Conservation (phyloP, 1,140 invertebrate species). For the Drosophila willistoni region DNA sequence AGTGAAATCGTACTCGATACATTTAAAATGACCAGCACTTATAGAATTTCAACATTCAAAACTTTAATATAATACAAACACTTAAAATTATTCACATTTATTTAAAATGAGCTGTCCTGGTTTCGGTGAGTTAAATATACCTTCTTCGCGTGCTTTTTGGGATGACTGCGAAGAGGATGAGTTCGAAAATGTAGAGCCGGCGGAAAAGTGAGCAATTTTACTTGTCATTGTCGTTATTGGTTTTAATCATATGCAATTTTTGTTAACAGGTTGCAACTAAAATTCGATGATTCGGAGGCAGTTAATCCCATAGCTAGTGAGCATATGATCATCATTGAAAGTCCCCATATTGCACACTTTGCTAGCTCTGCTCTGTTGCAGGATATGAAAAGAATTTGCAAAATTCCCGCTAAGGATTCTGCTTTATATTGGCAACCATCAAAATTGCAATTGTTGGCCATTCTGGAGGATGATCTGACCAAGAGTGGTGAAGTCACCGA, state of each 20-base stretch:
- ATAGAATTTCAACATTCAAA: constrained; percentile 27
- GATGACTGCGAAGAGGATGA: constrained; percentile 81
- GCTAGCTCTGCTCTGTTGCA: constrained; percentile 37
- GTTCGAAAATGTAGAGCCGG: constrained; percentile 49
- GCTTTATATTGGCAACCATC: constrained; percentile 52
- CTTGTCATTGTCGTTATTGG: not conserved
- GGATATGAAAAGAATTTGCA: constrained; percentile 45
- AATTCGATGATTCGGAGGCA: constrained; percentile 34
- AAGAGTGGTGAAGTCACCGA: constrained; percentile 70
- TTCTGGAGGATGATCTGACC: constrained; percentile 66
- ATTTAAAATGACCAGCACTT: constrained; percentile 36
- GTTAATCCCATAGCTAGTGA: constrained; percentile 48
- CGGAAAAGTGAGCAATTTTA: constrained; percentile 46
- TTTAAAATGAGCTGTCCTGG: constrained; percentile 69
- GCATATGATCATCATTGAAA: constrained; percentile 68
- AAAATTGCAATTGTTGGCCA: constrained; percentile 51
- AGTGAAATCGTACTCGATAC: constrained; percentile 6
- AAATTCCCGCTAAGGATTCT: constrained; percentile 59
- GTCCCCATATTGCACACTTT: constrained; percentile 56
- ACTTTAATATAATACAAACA: constrained; percentile 17
- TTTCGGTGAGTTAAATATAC: constrained; percentile 77
- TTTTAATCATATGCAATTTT: constrained; percentile 1
- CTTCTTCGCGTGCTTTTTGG: constrained; percentile 78
- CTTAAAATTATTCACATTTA: not conserved
- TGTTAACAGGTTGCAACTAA: constrained; percentile 44